Base-by-base conservation (phyloP, 1,140 invertebrate species). In the Spodoptera litura region DNA sequence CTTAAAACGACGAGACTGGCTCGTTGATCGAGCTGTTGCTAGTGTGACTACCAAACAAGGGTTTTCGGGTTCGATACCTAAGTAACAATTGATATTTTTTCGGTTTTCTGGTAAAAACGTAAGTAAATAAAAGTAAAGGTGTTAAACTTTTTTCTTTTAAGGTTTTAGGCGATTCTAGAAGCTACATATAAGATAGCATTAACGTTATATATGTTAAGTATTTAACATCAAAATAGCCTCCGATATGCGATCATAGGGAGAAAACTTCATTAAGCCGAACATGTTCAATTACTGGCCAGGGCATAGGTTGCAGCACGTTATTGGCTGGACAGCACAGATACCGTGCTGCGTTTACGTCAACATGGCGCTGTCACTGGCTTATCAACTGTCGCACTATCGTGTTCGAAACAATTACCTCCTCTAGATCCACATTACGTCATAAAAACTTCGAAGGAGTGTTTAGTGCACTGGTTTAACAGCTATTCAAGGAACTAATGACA, bases 281-380 rank as follows among this genome's bases (percentile, higher is more conserved):
- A 90, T 91, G 91, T 93, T 89, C 91, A 93, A 93, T 93, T 93
- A 93, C 84, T 84, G 87, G 87, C 82, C 83, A 86, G 85, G 83
- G 80, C 82, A 81, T 86, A 80, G 82, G 44, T 25, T 20, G 68
- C 70, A 66, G 20, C 25, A 75, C 83, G 83, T 80, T 71, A 85
- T 81, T 80, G 87, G 75, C 81, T 86, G 87, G 76, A 61, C 75
- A 76, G 75, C 68, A 82, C 87, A 81, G 88, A 91, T 91, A 89
- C 78, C 83, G 79, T 78, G 77, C 79, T 79, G 71, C 76, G 77
- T 59, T 82, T 83, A 82, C 52, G 73, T 52, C 62, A 56, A 78
- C 78, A 77, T 64, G 78, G 71, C 66, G 53, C 59, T 38, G 15
- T 44, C 38, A 44, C 49, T 20, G 20, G 49, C 20, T 64, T 44